Percentiles rank a stretch among this genome's conserved stretches.
Conservation (phyloP, 2,888 invertebrate genomes). For the Melanostoma mellinum region DNA sequence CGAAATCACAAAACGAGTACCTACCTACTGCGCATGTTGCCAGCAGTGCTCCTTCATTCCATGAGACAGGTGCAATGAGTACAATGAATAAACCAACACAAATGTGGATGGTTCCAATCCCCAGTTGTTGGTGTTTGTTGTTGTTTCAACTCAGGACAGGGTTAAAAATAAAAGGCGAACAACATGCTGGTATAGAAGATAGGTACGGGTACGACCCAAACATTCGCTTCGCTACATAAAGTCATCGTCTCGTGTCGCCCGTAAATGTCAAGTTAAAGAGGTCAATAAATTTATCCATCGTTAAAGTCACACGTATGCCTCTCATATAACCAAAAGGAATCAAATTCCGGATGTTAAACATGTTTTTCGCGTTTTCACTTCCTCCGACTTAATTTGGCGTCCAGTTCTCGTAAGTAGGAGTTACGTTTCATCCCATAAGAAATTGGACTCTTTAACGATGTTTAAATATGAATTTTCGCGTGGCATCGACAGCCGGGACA, state of each 20-base stretch:
- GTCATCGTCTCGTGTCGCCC: constrained; percentile 23
- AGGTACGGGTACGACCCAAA: background rate
- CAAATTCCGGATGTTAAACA: constrained; percentile 67
- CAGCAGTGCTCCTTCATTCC: constrained; percentile 15
- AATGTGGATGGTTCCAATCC: background rate
- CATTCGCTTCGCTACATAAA: background rate
- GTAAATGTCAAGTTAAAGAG: constrained; percentile 64
- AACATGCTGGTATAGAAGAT: background rate
- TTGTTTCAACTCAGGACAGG: constrained; percentile 21
- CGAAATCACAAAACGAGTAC: constrained; percentile 25
- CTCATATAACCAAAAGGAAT: constrained; percentile 38
- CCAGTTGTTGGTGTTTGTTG: background rate
- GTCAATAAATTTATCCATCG: constrained; percentile 59
- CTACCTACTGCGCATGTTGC: constrained; percentile 50
- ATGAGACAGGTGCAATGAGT: constrained; percentile 33
- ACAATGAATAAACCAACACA: constrained; percentile 2
- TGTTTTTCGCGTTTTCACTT: constrained; percentile 53
- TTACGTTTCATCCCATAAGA: constrained; percentile 47
- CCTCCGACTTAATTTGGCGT: constrained; percentile 35
- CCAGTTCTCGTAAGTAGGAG: constrained; percentile 21
- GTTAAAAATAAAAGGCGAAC: constrained; percentile 9
- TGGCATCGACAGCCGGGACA: constrained; percentile 21
- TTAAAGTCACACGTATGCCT: constrained; percentile 13
- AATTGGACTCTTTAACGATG: constrained; percentile 47
- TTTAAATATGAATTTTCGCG: constrained; percentile 34